A percentile compares a stretch with the other conserved stretches of the same genome.
Conservation (phyloP, 2,888 invertebrate genomes). For the Thumatha senex region DNA sequence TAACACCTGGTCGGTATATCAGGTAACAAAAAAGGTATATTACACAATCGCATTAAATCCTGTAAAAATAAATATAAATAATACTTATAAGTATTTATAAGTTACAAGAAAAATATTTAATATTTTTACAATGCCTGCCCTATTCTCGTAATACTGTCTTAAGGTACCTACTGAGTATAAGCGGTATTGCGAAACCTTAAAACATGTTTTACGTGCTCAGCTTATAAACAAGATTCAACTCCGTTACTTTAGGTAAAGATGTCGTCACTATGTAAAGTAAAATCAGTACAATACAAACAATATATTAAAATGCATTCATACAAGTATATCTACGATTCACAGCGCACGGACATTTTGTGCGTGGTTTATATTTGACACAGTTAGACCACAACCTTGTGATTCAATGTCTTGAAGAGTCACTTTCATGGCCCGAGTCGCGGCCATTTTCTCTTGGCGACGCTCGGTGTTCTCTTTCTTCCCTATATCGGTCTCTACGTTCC, state of each 20-base stretch:
- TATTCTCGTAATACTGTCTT: conserved; percentile 66
- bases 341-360: conserved; percentile 32
- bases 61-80: no score
- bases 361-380: conserved; percentile 20
- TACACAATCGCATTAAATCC: no score
- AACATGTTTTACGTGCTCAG: conserved; percentile 57
- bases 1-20: no score
- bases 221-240: conserved; percentile 49
- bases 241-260: conserved; percentile 73
- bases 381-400: conserved; percentile 16
- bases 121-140: no score
- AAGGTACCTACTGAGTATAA: conserved; percentile 63
- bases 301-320: conserved; percentile 41
- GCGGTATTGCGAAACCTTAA: conserved; percentile 60
- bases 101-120: no score
- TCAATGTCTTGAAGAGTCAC: conserved; percentile 79
- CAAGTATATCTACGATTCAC: conserved; percentile 27
- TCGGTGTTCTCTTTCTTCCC: conserved; percentile 74
- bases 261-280: conserved; percentile 41
- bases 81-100: no score
- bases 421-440: conserved; percentile 79
- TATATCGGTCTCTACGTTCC: conserved; percentile 65
- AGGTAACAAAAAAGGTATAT: no score
- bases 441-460: conserved; percentile 77
- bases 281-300: conserved; percentile 44